Conservation (phyloP, 2,113 vertebrate species). For the Opisthocomus hoazin region DNA sequence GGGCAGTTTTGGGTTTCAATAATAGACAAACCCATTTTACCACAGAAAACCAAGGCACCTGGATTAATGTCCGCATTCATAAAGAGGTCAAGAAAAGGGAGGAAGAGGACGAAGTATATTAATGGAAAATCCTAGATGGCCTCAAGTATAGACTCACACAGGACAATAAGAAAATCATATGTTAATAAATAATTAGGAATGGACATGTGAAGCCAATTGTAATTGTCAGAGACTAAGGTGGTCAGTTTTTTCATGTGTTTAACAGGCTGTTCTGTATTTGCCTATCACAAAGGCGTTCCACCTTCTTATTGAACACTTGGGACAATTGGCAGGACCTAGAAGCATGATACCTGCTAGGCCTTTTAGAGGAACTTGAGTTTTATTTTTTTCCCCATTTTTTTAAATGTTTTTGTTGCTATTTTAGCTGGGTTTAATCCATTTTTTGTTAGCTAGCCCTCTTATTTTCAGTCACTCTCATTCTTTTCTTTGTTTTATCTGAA, state of each 20-base stretch:
- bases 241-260: background rate
- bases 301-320: background rate
- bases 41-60: background rate
- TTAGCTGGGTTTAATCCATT: background rate
- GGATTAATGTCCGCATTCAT: fast-evolving
- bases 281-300: background rate
- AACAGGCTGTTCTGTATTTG: background rate
- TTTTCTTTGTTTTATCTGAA: background rate
- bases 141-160: background rate
- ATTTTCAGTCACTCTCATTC: background rate
- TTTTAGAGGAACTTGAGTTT: background rate
- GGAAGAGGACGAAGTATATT: background rate
- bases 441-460: background rate
- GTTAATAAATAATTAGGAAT: background rate
- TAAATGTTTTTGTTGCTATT: background rate
- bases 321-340: background rate
- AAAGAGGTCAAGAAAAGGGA: background rate
- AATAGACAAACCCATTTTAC: background rate
- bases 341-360: background rate
- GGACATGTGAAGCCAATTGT: background rate
- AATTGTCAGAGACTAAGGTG: background rate
- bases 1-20: background rate
- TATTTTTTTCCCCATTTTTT: background rate
- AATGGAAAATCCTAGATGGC: background rate
- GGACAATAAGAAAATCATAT: background rate